Percentiles rank a stretch among this genome's conserved stretches.
Conservation (phyloP, 1,140 invertebrate species). For the Sitobion miscanthi region DNA sequence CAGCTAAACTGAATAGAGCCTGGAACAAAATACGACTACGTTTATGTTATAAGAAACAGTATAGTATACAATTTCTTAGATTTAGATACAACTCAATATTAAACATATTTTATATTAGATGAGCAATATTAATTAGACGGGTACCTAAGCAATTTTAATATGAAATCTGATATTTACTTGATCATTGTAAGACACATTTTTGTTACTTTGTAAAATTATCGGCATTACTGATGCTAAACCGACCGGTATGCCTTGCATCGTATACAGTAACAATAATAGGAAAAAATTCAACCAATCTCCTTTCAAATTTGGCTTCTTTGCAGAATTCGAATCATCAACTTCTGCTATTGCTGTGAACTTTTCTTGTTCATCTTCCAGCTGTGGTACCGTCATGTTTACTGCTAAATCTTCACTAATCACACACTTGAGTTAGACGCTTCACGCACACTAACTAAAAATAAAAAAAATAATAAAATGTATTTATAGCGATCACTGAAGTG, state of each 20-base stretch:
- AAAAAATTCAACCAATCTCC: slow-evolving; percentile 77
- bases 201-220: slow-evolving; percentile 90
- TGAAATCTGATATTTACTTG: slow-evolving; percentile 64
- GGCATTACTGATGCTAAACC: slow-evolving; percentile 94
- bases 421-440: too few species aligned
- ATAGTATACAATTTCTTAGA: not conserved
- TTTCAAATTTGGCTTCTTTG: not conserved
- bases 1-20: slow-evolving; percentile 96
- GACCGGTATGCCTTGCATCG: slow-evolving; percentile 95
- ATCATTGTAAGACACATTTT: slow-evolving; percentile 89
- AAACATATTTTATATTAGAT: not conserved
- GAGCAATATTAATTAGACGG: not conserved
- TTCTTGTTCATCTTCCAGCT: not conserved
- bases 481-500: too few species aligned
- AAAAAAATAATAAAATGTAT: too few species aligned
- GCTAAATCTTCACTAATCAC: too few species aligned
- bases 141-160: not conserved
- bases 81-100: not conserved
- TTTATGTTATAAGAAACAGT: not conserved
- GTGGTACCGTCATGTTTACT: not conserved
- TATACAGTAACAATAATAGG: slow-evolving; percentile 88
- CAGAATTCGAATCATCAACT: not conserved
- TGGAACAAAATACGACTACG: slow-evolving; percentile 65
- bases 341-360: not conserved
- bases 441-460: too few species aligned